Conservation (phyloP, 2,888 invertebrate species). For the Hyposoter dolosus region DNA sequence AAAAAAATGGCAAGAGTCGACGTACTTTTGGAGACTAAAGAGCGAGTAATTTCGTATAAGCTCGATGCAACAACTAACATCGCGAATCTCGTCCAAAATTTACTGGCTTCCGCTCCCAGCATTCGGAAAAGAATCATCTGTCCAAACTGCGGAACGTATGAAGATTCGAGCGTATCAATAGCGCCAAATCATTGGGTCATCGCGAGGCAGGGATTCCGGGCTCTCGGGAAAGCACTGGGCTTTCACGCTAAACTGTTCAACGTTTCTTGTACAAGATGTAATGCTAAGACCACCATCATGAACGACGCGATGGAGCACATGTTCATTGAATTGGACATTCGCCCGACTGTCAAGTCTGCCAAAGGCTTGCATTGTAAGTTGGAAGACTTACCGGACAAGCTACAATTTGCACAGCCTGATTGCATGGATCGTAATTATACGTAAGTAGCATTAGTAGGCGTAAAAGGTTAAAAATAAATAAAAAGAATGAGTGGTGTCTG, state of each 20-base stretch:
- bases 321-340: slow-evolving; percentile 3
- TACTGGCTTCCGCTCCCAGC: neutral
- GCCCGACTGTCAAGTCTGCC: neutral
- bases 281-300: neutral
- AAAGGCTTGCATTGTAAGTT: neutral
- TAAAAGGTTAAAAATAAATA: too few species aligned
- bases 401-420: neutral
- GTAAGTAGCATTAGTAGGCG: too few species aligned
- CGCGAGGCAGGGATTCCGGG: neutral
- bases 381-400: neutral
- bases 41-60: neutral
- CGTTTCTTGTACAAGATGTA: neutral
- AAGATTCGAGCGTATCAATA: neutral
- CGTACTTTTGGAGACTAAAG: neutral
- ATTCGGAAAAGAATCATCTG: neutral
- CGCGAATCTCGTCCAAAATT: neutral
- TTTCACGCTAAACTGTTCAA: neutral
- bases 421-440: too few species aligned
- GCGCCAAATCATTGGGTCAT: neutral
- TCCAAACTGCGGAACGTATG: neutral
- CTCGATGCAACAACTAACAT: neutral
- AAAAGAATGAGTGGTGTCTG: too few species aligned
- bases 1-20: neutral
- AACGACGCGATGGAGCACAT: neutral
- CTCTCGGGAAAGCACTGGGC: neutral